Evolutionary conservation across 2,888 invertebrate species (phyloP), one percentile per base, ranked within the genome.

Genomic region (Gymnosoma rotundatum): DNA sequence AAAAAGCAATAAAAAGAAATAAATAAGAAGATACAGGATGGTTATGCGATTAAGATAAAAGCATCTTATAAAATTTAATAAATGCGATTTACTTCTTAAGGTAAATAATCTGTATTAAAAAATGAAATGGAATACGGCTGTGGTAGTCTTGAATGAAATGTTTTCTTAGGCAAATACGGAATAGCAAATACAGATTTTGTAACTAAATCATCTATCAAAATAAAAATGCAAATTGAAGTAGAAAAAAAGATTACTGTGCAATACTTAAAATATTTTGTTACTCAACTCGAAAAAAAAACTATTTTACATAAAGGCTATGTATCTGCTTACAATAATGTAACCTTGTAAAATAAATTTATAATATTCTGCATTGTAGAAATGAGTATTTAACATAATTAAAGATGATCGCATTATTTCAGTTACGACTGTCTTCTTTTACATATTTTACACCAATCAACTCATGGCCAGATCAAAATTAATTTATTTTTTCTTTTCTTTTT

Each of bases 11-110:
- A 70, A 67, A 67, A 66, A 16, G 10, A 76, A 80, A 67, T 42
- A 56, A 42, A 45, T 21, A 72, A 64, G 64, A 4, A 48, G 63
- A 76, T 60, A 16, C 8, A 21, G 36, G 48, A 20, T 63, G 6
- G 6, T 75, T 70, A 84, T 78, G 69, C 21, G 48, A 73, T 84
- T 84, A 21, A 56, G 20, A 16, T 20, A 8, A 78, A 81, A 84
- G 54, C 52, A 54, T 76, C 78, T 78, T 81, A 72, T 32, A 84
- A 78, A 56, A 69, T 80, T 78, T 70, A 58, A 25, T 18, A 54
- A 76, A 78, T 74, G 61, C 36, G 76, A 78, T 73, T 64, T n/a
- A 61, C 25, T 48, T 67, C 61, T 60, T 1, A 32, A 60, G 50
- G 54, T 45, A 74, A 60, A 45, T 32, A 61, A 76, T 67, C 50